Evolutionary conservation across 2,113 vertebrate genomes (phyloP).

Genomic region (Podarcis cretensis): DNA sequence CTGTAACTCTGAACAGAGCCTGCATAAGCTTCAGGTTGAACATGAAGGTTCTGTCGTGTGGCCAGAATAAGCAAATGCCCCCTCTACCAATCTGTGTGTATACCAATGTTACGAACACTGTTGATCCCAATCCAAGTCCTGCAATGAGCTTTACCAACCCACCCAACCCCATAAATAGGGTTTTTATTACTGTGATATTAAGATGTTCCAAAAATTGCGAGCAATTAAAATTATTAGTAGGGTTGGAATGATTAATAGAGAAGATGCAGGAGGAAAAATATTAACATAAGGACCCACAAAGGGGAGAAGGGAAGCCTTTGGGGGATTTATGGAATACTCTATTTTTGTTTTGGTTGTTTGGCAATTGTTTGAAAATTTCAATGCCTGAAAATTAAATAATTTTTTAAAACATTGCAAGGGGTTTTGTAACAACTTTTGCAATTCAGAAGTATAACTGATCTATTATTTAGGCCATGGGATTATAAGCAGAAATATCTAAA

Average conservation of each 20-base stretch:
- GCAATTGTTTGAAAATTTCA: background rate
- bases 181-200: background rate
- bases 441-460: background rate
- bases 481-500: background rate
- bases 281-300: too few species aligned
- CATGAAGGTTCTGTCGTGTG: background rate
- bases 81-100: too few species aligned
- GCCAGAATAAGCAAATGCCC: too few species aligned
- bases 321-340: too few species aligned
- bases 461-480: background rate
- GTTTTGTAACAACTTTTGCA: background rate
- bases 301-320: too few species aligned
- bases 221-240: too few species aligned
- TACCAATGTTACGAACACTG: too few species aligned
- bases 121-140: background rate
- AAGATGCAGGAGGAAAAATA: too few species aligned
- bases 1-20: too few species aligned
- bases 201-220: background rate
- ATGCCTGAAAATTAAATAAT: background rate
- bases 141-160: background rate
- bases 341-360: background rate
- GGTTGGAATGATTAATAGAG: too few species aligned
- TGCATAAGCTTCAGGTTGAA: background rate
- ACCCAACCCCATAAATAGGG: too few species aligned
- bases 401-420: background rate